Evolutionary conservation across 1,140 invertebrate genomes (phyloP), one percentile per base, ranked within the genome.

Genomic region (Physella acuta): DNA sequence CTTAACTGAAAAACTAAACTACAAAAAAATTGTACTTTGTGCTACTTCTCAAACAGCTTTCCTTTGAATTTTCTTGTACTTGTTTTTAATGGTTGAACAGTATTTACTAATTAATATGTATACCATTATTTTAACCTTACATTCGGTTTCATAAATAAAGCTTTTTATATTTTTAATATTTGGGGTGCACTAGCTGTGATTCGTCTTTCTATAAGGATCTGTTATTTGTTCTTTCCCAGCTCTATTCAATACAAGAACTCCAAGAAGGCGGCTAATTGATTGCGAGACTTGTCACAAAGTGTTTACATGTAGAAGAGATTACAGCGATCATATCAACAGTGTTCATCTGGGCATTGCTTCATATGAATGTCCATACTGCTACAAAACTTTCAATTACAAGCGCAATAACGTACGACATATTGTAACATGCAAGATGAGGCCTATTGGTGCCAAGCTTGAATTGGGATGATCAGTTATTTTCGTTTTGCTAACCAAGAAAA

Each of bases 261-360:
- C 26, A 24, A 61, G 39, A 61, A 61, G 8, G 14, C 36, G 8
- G 17, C 24, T 36, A 39, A 37, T 26, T 28, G 36, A 61, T 39
- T 61, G 59, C 26, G 34, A 61, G 11, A 26, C 37, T 26, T 61
- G 59, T 61, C 59, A 61, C 34, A 61, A 61, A 61, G 36, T 34
- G 30, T 61, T 61, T 61, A 31, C 39, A 24, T 37, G 59, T 34
- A 61, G 26, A 24, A 33, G 59, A 26, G 59, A 61, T 36, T 44
- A 36, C 59, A 61, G 24, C 36, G 59, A 61, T 39, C 59, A 61
- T 61, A 36, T 36, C 59, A 61, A 61, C 59, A 61, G 30, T 39
- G 33, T 61, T 24, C 59, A 61, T 28, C 59, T 61, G 20, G 59
- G 59, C 20, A 44, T 61, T 24, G 59, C 59, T 26, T 61, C 59